phyloP scores from a whole-genome alignment of 2,797 vertebrate species.

The Rhynchonycteris naso region DNA sequence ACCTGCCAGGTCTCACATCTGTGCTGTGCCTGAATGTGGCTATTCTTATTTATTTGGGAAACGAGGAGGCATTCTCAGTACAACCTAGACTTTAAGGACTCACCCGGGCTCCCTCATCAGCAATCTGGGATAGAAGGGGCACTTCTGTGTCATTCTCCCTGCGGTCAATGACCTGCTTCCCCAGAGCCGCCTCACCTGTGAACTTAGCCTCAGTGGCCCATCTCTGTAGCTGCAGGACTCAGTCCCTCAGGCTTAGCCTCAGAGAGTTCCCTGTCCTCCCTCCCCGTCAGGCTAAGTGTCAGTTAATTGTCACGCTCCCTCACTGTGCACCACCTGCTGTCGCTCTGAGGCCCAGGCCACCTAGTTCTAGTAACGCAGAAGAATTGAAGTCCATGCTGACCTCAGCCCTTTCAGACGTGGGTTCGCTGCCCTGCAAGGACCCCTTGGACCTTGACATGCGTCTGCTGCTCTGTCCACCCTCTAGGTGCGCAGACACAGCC shows the following conservation, averaged over 20 bases:
- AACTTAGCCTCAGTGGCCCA: no score
- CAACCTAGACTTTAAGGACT: not conserved
- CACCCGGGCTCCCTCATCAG: not conserved
- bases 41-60: not conserved
- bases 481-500: not conserved
- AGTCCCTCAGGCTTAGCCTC: not conserved
- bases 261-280: not conserved
- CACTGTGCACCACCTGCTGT: not conserved
- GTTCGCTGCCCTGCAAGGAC: not conserved
- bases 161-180: not conserved
- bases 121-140: not conserved
- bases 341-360: not conserved
- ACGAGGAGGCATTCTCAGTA: not conserved
- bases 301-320: not conserved
- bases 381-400: not conserved
- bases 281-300: not conserved
- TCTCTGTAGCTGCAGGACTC: not conserved
- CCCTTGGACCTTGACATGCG: not conserved
- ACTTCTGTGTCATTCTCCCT: not conserved
- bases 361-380: not conserved
- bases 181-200: accelerated
- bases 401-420: not conserved
- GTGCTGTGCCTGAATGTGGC: not conserved
- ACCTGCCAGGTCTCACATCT: not conserved
- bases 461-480: not conserved